Percentiles rank a stretch among this genome's conserved stretches.
Evolutionary conservation across 1,140 invertebrate genomes (phyloP).

Genomic region (Oreohelix idahoensis): DNA sequence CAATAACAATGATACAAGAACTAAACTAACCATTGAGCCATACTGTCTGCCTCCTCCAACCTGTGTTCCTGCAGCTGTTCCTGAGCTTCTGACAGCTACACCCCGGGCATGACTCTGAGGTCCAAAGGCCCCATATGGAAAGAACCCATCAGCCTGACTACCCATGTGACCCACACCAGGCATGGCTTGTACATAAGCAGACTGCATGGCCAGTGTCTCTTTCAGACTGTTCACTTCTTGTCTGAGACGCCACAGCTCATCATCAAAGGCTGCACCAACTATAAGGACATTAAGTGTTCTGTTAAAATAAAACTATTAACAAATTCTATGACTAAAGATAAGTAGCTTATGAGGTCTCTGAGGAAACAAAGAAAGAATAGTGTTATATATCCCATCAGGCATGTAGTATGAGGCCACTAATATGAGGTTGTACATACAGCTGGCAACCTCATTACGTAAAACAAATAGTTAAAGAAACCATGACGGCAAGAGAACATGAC

Average conservation of each 20-base stretch:
- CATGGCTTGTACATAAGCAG: constrained; percentile 62
- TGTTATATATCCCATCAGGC: no score
- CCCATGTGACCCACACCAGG: constrained; percentile 44
- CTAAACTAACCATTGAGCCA: constrained; percentile 10
- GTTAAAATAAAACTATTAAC: no score
- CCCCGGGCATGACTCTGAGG: not conserved
- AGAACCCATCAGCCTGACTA: constrained; percentile 42
- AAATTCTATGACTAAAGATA: no score
- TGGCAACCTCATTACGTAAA: no score
- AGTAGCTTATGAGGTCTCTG: no score
- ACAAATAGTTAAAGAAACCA: no score
- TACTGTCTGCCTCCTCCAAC: not conserved
- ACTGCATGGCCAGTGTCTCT: constrained; percentile 64
- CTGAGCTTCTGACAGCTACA: not conserved
- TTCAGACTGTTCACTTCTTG: constrained; percentile 62
- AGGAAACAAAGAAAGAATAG: no score
- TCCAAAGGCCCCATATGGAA: not conserved
- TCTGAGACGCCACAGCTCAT: constrained; percentile 58
- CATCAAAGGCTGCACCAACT: constrained; percentile 59
- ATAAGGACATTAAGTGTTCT: not conserved
- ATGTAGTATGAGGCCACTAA: no score
- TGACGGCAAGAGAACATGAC: no score
- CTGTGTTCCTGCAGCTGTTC: constrained; percentile 16
- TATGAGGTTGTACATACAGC: no score
- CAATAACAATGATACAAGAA: not conserved